Percentiles rank a stretch among this genome's conserved stretches.
Evolutionary conservation across 2,797 vertebrate species (phyloP).

Genomic region (Gambelia wislizenii): DNA sequence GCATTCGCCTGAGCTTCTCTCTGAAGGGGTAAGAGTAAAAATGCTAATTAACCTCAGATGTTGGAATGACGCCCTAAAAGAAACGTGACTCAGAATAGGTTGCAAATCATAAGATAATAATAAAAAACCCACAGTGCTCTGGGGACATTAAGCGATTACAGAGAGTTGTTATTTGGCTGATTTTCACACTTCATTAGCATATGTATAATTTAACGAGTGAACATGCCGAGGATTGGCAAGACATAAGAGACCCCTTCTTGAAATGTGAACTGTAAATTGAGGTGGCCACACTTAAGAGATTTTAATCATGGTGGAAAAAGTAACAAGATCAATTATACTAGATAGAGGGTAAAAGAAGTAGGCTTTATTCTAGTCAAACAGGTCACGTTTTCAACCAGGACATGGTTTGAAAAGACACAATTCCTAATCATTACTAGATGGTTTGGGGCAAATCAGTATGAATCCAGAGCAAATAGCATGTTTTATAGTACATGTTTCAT

Average conservation of each 20-base stretch:
- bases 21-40: constrained; percentile 80
- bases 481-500: background rate
- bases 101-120: constrained; percentile 77
- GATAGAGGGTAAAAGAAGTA: background rate
- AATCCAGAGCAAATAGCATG: rapidly evolving
- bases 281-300: constrained; percentile 50
- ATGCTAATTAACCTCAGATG: constrained; percentile 91
- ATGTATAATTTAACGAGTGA: constrained; percentile 82
- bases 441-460: background rate
- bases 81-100: constrained; percentile 75
- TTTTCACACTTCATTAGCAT: constrained; percentile 95
- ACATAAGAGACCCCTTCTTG: constrained; percentile 71
- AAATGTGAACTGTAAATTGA: constrained; percentile 74
- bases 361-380: rapidly evolving
- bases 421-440: background rate
- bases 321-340: constrained; percentile 34
- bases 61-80: constrained; percentile 75
- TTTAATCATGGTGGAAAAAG: constrained; percentile 64
- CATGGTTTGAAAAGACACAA: background rate
- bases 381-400: background rate
- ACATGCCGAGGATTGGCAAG: constrained; percentile 76
- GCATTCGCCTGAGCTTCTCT: constrained; percentile 56
- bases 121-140: constrained; percentile 79
- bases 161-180: constrained; percentile 87
- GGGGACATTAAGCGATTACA: constrained; percentile 84